Conservation (phyloP, 64 coral and sea anemone genomes). For the Stichodactyla helianthus region DNA sequence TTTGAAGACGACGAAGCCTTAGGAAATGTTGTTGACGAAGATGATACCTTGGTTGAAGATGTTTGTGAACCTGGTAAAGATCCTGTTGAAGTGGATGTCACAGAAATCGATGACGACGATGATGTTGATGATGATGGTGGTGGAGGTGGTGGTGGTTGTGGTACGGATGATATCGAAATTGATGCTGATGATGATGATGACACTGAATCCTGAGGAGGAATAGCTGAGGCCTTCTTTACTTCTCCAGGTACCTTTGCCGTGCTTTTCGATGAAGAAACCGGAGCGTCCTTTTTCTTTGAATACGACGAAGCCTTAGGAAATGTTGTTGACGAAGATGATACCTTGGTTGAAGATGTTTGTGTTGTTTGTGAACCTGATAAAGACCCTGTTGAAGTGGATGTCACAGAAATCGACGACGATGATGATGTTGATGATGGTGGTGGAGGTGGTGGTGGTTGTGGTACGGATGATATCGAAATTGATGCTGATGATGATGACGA, state of each 20-base stretch:
- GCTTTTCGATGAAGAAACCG: no score
- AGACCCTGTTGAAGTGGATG: constrained; percentile 1
- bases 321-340: constrained; percentile 17
- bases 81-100: not conserved
- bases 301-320: not conserved
- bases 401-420: not conserved
- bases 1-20: constrained; percentile 2
- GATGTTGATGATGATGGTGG: not conserved
- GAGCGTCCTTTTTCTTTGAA: not conserved
- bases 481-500: constrained; percentile 11
- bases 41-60: not conserved
- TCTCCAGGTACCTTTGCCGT: no score
- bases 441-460: not conserved
- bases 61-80: constrained; percentile 7
- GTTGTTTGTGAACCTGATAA: constrained; percentile 1
- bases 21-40: constrained; percentile 1
- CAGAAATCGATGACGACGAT: not conserved
- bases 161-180: not conserved
- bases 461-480: not conserved
- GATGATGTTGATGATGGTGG: not conserved
- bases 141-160: not conserved
- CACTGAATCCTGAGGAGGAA: not conserved
- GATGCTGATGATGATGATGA: constrained; percentile 12
- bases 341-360: not conserved
- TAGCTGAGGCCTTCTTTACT: not conserved